Base-by-base conservation (phyloP, 2,797 vertebrate species). In the Phaenicophaeus curvirostris region DNA sequence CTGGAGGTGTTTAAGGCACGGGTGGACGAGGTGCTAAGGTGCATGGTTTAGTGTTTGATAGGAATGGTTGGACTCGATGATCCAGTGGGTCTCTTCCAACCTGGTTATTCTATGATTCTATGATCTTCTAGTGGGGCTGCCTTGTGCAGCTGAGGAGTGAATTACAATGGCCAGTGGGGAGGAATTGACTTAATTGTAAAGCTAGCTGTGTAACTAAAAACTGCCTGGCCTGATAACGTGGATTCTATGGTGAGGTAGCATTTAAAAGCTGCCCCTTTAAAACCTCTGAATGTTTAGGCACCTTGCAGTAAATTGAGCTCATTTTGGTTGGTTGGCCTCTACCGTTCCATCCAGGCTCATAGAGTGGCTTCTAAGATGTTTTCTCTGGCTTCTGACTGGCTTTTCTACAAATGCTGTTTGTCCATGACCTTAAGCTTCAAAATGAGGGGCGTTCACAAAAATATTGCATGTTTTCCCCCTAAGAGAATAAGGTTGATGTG, bases 201-300 rank as follows among this genome's bases (percentile, higher is more conserved):
- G 37, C 59, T 75, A 33, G 51, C 30, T n/a, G 13, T 4, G 37
- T 30, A 68, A 16, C 67, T 59, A 16, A 35, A 7, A 63, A 61
- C 11, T 1, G 0, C 54, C 41, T 68, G 65, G 5, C 75, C 65
- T 31, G 65, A 24, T 83, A n/a, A 24, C 3, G 0, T 4, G n/a
- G 28, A 1, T 55, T 16, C 58, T n/a, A 1, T 35, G 74, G 27
- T n/a, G 27, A 46, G 5, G n/a, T 2, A 37, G 37, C 54, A 3
- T 37, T 62, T 67, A 6, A 44, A 51, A 83, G 54, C 74, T 93
- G 35, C 51, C 33, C 46, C 41, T 48, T 3, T 31, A 72, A 78
- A 39, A n/a, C n/a, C 66, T 78, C 33, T 14, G 19, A 67, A 15
- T 3, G 11, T 23, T 72, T 2, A n/a, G 46, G 44, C 57, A 41